These are phyloP conservation scores for Oriolus oriolus DNA, from an alignment of 2,113 vertebrate species.

Conservation along the genomic window DNA sequence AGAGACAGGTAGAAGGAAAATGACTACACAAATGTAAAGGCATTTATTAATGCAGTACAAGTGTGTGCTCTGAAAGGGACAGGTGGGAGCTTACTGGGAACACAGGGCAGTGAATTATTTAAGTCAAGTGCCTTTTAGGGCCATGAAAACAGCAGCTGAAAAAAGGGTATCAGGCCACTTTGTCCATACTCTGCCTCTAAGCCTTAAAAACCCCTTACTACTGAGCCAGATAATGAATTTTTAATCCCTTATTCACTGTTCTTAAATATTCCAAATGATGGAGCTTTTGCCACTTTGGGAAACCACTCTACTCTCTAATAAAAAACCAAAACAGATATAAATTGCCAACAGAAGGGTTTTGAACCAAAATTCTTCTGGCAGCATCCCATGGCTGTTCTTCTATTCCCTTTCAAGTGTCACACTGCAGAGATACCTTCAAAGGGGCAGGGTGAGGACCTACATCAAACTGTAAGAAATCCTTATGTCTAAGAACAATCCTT, in stretches of 20 bases:
- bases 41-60: background rate
- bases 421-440: constrained; percentile 9
- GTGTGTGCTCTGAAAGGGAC: background rate
- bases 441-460: background rate
- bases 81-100: background rate
- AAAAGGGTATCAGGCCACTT: background rate
- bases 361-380: background rate
- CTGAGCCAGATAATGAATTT: background rate
- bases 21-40: background rate
- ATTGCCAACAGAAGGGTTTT: background rate
- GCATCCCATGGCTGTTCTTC: background rate
- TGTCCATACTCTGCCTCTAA: background rate
- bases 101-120: constrained; percentile 37
- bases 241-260: background rate
- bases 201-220: background rate
- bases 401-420: background rate
- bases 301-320: background rate
- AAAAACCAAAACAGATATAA: background rate
- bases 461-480: background rate
- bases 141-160: background rate
- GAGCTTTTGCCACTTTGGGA: background rate
- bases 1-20: background rate
- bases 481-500: background rate
- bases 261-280: background rate
- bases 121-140: background rate